These are phyloP conservation scores for Clinocottus analis DNA, from an alignment of 2,113 vertebrate species.

Conservation along the genomic window DNA sequence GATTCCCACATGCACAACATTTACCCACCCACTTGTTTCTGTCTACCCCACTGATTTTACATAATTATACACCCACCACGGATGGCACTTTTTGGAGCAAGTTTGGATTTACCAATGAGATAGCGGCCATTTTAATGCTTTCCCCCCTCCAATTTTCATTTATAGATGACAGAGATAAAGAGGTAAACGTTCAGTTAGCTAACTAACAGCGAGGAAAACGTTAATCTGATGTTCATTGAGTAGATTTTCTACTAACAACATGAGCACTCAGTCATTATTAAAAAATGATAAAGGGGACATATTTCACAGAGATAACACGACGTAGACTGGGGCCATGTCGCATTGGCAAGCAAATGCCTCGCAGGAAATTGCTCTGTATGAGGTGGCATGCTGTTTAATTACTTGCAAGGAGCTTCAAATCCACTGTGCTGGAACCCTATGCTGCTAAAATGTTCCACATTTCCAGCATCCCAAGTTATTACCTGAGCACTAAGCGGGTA, in stretches of 20 bases:
- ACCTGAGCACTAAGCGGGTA: constrained; percentile 67
- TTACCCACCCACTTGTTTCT: constrained; percentile 51
- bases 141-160: constrained; percentile 47
- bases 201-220: constrained; percentile 65
- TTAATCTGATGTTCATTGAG: constrained; percentile 71
- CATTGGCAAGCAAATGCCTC: constrained; percentile 67
- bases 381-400: constrained; percentile 81
- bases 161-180: constrained; percentile 61
- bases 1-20: constrained; percentile 45
- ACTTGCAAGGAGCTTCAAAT: constrained; percentile 76
- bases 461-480: constrained; percentile 69
- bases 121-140: constrained; percentile 57
- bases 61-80: constrained; percentile 59
- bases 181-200: constrained; percentile 58
- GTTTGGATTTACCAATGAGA: constrained; percentile 52
- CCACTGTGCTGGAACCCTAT: constrained; percentile 64
- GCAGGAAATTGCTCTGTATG: constrained; percentile 78
- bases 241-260: constrained; percentile 70
- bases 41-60: constrained; percentile 60
- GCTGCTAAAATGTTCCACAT: constrained; percentile 58
- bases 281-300: constrained; percentile 79
- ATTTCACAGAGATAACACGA: constrained; percentile 79
- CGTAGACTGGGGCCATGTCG: constrained; percentile 52
- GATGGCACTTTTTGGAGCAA: constrained; percentile 30
- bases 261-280: constrained; percentile 77